Evolutionary conservation across 2,113 vertebrate species (phyloP).

Genomic region (Desmodus rotundus): DNA sequence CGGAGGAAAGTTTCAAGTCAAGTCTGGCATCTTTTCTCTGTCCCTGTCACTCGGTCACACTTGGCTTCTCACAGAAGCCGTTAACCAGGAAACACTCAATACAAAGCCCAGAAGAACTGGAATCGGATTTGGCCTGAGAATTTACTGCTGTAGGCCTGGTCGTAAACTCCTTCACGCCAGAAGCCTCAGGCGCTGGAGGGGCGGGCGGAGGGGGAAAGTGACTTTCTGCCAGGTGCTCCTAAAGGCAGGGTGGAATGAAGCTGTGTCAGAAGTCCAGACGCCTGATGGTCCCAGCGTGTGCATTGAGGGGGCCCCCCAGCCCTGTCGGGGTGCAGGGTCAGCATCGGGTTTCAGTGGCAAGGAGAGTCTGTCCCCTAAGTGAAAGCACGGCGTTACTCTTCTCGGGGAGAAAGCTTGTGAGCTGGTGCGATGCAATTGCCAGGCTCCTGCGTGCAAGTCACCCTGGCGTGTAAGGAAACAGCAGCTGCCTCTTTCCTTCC

Average conservation of each 20-base stretch:
- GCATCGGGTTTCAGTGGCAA: constrained; percentile 65
- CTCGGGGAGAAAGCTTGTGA: not conserved
- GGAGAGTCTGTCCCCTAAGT: not conserved
- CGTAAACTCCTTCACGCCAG: not conserved
- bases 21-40: not conserved
- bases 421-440: not conserved
- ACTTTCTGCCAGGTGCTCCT: not conserved
- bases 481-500: not conserved
- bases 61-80: not conserved
- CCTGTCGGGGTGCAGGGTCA: constrained; percentile 46
- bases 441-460: not conserved
- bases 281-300: constrained; percentile 74
- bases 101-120: not conserved
- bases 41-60: not conserved
- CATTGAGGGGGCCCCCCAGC: constrained; percentile 39
- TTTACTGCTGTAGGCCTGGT: not conserved
- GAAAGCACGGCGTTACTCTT: not conserved
- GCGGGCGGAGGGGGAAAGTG: not conserved
- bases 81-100: not conserved
- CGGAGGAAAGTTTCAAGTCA: not conserved
- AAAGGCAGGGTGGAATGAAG: constrained; percentile 26
- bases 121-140: not conserved
- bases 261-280: constrained; percentile 55
- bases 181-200: not conserved
- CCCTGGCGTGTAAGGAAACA: not conserved